Percentiles rank a stretch among this genome's conserved stretches.
Evolutionary conservation across 2,113 vertebrate genomes (phyloP).

Genomic region (Stictonetta naevosa): DNA sequence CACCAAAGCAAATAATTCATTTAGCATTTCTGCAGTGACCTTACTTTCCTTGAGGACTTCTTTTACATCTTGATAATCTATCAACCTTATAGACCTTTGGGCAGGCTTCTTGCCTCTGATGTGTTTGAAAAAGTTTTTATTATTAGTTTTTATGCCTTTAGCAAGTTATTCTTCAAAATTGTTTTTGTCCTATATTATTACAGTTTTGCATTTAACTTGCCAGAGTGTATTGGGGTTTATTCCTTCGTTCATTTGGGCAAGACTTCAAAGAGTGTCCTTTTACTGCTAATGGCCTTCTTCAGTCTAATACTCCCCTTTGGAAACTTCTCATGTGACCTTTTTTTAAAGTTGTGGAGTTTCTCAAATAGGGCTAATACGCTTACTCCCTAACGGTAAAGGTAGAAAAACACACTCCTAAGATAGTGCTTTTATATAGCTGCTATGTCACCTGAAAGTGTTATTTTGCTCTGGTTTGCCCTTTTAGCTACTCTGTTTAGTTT

Average conservation of each 20-base stretch:
- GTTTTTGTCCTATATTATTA: slow-evolving; percentile 55
- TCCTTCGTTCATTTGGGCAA: slow-evolving; percentile 12
- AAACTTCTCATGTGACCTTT: slow-evolving; percentile 8
- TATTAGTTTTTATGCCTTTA: slow-evolving; percentile 70
- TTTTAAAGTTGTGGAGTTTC: not conserved
- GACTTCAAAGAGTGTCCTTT: slow-evolving; percentile 49
- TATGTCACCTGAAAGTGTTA: not conserved
- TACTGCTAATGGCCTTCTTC: slow-evolving; percentile 23
- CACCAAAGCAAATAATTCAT: slow-evolving; percentile 67
- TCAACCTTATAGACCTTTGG: slow-evolving; percentile 61
- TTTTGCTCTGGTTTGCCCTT: not conserved
- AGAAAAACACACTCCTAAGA: not conserved
- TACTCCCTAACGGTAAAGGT: not conserved
- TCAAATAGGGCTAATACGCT: not conserved
- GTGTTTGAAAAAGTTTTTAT: slow-evolving; percentile 64
- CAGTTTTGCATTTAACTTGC: slow-evolving; percentile 50
- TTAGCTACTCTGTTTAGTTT: not conserved
- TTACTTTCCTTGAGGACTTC: slow-evolving; percentile 65
- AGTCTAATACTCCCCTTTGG: not conserved
- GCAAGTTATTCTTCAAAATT: slow-evolving; percentile 69
- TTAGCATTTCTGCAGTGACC: slow-evolving; percentile 55
- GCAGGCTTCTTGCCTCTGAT: slow-evolving; percentile 53
- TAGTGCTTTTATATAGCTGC: not conserved
- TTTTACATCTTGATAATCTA: slow-evolving; percentile 73
- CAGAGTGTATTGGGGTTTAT: not conserved